Base-by-base conservation (phyloP, 1,140 invertebrate species). In the Hypsibius dujardini region DNA sequence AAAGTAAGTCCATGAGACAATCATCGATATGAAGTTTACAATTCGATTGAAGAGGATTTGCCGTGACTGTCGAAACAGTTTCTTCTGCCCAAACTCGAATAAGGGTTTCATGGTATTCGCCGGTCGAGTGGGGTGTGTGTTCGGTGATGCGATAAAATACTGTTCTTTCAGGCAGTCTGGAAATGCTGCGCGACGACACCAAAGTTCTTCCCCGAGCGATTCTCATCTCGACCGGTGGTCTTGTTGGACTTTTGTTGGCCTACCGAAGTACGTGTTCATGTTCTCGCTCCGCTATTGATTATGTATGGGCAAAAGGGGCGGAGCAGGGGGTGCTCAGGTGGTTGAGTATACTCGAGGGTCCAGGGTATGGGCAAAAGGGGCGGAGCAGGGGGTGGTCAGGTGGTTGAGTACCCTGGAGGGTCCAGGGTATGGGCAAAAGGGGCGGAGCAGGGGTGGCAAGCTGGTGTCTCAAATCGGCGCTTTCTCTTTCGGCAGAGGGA, bases 111-210 rank as follows among this genome's bases (percentile, higher is more conserved):
- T n/a, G 50, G n/a, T n/a, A 56, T 56, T 7, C n/a, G n/a, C 50
- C 7, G n/a, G 50, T 56, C 50, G 50, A 7, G 50, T 7, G n/a
- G n/a, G 50, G n/a, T 7, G 7, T 56, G 50, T 56, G 50, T n/a
- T 56, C 50, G 50, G 7, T 56, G 7, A 7, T 56, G n/a, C n/a
- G 7, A 56, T 56, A 56, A 56, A n/a, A 56, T 56, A n/a, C 50
- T 56, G 50, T 56, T 56, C n/a, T 7, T 67, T 3, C 42, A 67
- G 62, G 7, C 42, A 42, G 12, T 14, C 42, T 67, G 42, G 62
- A 67, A 14, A 67, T 67, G 62, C 42, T 67, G 45, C 62, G 62
- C 12, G 62, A 67, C 45, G 62, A 67, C 62, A 42, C 62, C 62
- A 67, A 42, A 42, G 62, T 67, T 42, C 42, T 67, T 3, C 62